These are phyloP conservation scores for Microchirus variegatus DNA, from an alignment of 2,797 vertebrate species.

Conservation along the genomic window DNA sequence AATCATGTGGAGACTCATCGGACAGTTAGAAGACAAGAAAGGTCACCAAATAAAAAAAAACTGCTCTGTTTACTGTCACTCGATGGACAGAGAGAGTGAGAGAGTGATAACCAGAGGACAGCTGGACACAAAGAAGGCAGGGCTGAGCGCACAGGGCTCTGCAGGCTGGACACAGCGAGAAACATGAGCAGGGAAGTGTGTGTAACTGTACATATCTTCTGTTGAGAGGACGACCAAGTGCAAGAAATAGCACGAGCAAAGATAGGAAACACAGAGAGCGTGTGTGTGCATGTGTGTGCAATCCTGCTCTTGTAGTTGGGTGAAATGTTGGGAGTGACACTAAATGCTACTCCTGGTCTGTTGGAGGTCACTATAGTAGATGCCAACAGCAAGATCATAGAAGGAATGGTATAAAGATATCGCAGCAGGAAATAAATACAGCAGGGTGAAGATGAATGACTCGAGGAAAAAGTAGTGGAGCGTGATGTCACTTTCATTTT, in stretches of 20 bases:
- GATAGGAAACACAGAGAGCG: slow-evolving; percentile 10
- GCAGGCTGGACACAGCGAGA: slow-evolving; percentile 27
- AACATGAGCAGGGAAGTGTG: slow-evolving; percentile 54
- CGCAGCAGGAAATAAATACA: slow-evolving; percentile 42
- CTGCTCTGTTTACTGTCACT: slow-evolving; percentile 16
- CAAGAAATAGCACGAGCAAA: slow-evolving; percentile 24
- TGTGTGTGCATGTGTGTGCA: slow-evolving; percentile 18
- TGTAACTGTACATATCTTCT: slow-evolving; percentile 27
- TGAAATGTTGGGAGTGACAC: slow-evolving; percentile 53
- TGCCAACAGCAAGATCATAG: slow-evolving; percentile 54
- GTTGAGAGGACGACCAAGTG: slow-evolving; percentile 31
- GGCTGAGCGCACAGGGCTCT: slow-evolving; percentile 16
- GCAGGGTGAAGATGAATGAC: slow-evolving; percentile 18
- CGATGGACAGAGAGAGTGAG: slow-evolving; percentile 31
- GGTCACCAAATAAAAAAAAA: too few species aligned
- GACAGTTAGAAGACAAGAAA: too few species aligned
- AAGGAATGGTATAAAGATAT: slow-evolving; percentile 33
- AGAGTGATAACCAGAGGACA: slow-evolving; percentile 49
- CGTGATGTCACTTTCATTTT: slow-evolving; percentile 2
- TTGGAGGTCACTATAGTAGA: slow-evolving; percentile 60
- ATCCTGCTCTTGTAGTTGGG: slow-evolving; percentile 38
- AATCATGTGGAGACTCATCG: too few species aligned
- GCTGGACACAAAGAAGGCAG: slow-evolving; percentile 50
- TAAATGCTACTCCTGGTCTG: slow-evolving; percentile 33
- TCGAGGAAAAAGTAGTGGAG: slow-evolving; percentile 5